These are phyloP conservation scores for Exocentrus adspersus DNA, from an alignment of 2,888 invertebrate genomes.

Conservation along the genomic window DNA sequence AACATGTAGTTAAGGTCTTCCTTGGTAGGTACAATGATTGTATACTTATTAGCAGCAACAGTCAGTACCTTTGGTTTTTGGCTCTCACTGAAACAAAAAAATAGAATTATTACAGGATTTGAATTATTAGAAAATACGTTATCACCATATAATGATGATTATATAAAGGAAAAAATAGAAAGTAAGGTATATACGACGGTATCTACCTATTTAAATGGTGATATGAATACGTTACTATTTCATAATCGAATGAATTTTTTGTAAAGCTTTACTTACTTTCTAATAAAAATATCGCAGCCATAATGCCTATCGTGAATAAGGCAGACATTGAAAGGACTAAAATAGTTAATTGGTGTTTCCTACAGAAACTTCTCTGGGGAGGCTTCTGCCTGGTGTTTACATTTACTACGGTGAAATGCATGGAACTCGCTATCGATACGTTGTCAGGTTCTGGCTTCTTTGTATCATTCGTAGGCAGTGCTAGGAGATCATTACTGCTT, in stretches of 20 bases:
- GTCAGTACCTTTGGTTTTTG: conserved; percentile 56
- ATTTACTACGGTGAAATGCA: conserved; percentile 88
- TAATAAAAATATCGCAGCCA: conserved; percentile 83
- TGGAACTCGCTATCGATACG: conserved; percentile 83
- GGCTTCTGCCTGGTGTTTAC: conserved; percentile 67
- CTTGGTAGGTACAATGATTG: conserved; percentile 31
- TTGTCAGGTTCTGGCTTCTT: conserved; percentile 68
- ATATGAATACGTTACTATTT: too few species aligned
- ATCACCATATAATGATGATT: too few species aligned
- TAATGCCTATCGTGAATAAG: conserved; percentile 81
- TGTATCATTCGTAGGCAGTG: conserved; percentile 29
- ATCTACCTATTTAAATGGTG: too few species aligned
- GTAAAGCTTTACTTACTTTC: conserved; percentile 75
- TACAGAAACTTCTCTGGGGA: conserved; percentile 75
- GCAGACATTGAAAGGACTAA: conserved; percentile 85
- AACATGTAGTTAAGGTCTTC: conserved; percentile 41
- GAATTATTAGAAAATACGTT: too few species aligned
- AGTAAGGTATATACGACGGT: too few species aligned
- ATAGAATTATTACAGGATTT: too few species aligned
- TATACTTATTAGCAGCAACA: conserved; percentile 33
- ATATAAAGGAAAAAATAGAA: too few species aligned
- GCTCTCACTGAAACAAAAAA: conserved; percentile 59
- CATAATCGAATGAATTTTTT: not conserved
- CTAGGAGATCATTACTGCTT: conserved; percentile 38
- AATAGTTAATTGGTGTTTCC: conserved; percentile 82